phyloP scores from a whole-genome alignment of 2,888 invertebrate species.

The Cheilosia impressa region DNA sequence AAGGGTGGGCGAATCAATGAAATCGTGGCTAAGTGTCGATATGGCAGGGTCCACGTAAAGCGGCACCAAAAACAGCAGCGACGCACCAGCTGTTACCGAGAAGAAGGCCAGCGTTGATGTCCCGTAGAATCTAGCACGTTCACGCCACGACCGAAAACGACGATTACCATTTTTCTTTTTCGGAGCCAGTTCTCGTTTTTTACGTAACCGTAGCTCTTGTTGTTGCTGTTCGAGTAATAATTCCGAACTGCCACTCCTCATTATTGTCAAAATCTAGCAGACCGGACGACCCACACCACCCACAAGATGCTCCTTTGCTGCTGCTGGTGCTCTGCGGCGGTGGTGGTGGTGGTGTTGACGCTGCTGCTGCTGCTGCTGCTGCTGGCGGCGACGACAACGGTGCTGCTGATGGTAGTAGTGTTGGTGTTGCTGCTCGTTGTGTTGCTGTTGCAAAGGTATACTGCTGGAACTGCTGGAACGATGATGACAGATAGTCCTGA shows the following conservation, averaged over 20 bases:
- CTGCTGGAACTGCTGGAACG: slow-evolving; percentile 69
- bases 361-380: slow-evolving; percentile 56
- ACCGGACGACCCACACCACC: slow-evolving; percentile 77
- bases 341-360: slow-evolving; percentile 9
- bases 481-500: slow-evolving; percentile 52
- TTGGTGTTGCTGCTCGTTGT: background rate
- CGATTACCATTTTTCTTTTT: slow-evolving; percentile 84
- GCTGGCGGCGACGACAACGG: background rate
- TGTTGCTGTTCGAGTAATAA: slow-evolving; percentile 90
- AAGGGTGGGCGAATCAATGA: slow-evolving; percentile 92
- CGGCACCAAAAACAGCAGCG: slow-evolving; percentile 89
- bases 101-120: slow-evolving; percentile 89
- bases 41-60: slow-evolving; percentile 94
- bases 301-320: slow-evolving; percentile 54
- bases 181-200: slow-evolving; percentile 86
- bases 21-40: slow-evolving; percentile 94
- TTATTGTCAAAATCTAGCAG: slow-evolving; percentile 83
- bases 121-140: slow-evolving; percentile 89
- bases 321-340: slow-evolving; percentile 54
- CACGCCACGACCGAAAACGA: slow-evolving; percentile 86
- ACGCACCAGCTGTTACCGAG: slow-evolving; percentile 89
- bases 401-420: slow-evolving; percentile 9
- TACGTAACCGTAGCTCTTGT: slow-evolving; percentile 87
- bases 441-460: slow-evolving; percentile 58
- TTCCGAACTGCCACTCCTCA: slow-evolving; percentile 91